phyloP scores from a whole-genome alignment of 2,113 vertebrate genomes.

The Rhinolophus sinicus region DNA sequence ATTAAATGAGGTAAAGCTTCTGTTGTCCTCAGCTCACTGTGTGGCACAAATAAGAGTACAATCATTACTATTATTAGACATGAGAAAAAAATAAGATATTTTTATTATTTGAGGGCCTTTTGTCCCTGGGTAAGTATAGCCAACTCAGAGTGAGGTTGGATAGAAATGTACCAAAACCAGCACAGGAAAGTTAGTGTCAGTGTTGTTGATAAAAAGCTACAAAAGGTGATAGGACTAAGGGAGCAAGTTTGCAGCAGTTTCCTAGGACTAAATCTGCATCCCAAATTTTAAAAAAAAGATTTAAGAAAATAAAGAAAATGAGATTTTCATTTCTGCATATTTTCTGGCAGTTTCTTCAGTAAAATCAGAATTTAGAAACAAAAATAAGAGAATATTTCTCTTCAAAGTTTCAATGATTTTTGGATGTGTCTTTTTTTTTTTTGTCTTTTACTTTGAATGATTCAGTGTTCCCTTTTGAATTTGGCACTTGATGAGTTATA shows the following conservation, averaged over 20 bases:
- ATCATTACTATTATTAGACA: neutral
- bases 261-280: neutral
- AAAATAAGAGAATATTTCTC: neutral
- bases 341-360: conserved; percentile 31
- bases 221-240: neutral
- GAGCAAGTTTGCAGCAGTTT: neutral
- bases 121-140: neutral
- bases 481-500: neutral
- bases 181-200: neutral
- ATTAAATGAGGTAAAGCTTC: neutral
- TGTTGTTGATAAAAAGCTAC: neutral
- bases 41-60: neutral
- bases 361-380: conserved; percentile 26
- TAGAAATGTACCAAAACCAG: neutral
- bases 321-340: conserved; percentile 2
- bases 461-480: conserved; percentile 11
- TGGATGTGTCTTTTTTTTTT: neutral
- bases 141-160: neutral
- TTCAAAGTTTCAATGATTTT: neutral
- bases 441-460: neutral
- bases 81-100: neutral
- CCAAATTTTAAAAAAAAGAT: neutral
- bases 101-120: neutral
- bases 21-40: neutral
- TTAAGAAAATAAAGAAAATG: conserved; percentile 9